Conservation (phyloP, 2,113 vertebrate species). For the Castor canadensis region DNA sequence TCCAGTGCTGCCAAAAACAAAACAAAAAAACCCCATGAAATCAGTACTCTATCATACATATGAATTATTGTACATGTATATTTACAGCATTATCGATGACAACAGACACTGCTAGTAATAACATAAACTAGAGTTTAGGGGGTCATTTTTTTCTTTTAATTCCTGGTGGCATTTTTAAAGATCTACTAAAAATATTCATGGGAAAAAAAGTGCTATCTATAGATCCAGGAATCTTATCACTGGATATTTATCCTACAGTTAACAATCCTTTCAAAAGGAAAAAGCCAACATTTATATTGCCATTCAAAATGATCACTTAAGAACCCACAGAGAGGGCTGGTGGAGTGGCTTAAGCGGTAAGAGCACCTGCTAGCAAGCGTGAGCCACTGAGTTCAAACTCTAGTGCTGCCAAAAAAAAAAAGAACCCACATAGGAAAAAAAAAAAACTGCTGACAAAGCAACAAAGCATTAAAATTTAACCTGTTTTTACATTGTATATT, state of each 20-base stretch:
- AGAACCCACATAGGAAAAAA: background rate
- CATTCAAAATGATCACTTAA: background rate
- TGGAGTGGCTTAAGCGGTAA: too few species aligned
- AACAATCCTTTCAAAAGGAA: background rate
- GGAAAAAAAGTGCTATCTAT: background rate
- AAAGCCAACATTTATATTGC: background rate
- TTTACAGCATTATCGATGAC: background rate
- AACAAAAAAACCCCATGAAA: too few species aligned
- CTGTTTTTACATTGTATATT: too few species aligned
- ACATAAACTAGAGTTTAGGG: background rate
- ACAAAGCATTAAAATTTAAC: conserved; percentile 34
- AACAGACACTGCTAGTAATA: too few species aligned
- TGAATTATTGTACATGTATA: background rate
- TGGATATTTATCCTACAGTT: background rate
- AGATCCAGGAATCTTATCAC: background rate
- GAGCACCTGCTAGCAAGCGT: too few species aligned
- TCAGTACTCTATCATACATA: background rate
- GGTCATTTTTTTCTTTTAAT: too few species aligned
- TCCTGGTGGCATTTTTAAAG: conserved; percentile 26
- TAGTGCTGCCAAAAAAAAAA: background rate
- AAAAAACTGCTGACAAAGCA: background rate
- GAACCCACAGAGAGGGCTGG: background rate
- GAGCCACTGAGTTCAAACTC: too few species aligned
- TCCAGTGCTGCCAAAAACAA: too few species aligned
- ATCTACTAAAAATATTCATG: background rate